phyloP scores from a whole-genome alignment of 2,113 vertebrate genomes.

The Pygoscelis antarcticus region DNA sequence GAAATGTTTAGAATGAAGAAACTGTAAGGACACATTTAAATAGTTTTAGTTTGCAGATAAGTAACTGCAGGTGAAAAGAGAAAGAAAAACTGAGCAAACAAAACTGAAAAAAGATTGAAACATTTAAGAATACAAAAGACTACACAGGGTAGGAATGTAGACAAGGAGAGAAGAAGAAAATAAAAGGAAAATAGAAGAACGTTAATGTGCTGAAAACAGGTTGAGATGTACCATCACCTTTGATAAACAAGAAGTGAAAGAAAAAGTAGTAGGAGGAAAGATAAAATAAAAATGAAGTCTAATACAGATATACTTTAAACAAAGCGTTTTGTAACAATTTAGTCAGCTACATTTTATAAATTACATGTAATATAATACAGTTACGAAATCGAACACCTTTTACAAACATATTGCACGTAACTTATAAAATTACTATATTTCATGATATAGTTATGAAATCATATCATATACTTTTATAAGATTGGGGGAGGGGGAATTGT shows the following conservation, averaged over 20 bases:
- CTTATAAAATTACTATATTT: neutral
- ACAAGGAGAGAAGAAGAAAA: neutral
- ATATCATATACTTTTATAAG: neutral
- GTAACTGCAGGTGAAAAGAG: neutral
- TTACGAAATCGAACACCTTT: neutral
- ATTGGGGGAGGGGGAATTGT: rapidly evolving
- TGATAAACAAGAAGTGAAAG: neutral
- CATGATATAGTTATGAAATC: neutral
- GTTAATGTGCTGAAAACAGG: neutral
- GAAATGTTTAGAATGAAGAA: neutral
- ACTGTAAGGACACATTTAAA: neutral
- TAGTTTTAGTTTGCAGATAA: neutral
- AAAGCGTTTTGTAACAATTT: neutral
- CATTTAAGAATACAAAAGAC: neutral
- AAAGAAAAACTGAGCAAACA: neutral
- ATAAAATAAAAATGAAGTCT: neutral
- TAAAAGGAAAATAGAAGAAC: neutral
- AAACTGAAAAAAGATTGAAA: neutral
- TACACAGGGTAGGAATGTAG: neutral
- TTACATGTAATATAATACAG: neutral
- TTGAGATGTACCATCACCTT: neutral
- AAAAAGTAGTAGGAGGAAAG: neutral
- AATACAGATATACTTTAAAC: neutral
- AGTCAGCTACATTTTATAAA: neutral
- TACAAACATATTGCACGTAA: neutral